Evolutionary conservation across 2,797 vertebrate genomes (phyloP).

Genomic region (Macroramphosus scolopax): DNA sequence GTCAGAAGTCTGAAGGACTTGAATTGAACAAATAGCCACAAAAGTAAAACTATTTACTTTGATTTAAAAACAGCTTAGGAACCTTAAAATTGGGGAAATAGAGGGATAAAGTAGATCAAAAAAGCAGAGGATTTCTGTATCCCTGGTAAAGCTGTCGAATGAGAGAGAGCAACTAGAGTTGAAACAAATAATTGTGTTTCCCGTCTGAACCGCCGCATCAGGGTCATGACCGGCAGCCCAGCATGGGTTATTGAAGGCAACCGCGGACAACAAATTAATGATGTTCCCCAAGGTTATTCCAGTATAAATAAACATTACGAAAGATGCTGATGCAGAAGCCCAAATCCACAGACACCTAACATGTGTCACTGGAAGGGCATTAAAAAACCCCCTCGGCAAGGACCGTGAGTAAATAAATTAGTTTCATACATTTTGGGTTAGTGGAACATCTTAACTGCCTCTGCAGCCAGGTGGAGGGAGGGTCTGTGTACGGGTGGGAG

Average conservation of each 20-base stretch:
- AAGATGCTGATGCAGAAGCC: constrained; percentile 54
- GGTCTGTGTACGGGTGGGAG: constrained; percentile 43
- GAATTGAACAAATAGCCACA: constrained; percentile 38
- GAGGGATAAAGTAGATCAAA: too few species aligned
- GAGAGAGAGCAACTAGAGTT: constrained; percentile 22
- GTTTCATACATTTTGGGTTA: constrained; percentile 39
- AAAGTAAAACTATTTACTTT: constrained; percentile 12
- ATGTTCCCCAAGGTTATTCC: constrained; percentile 68
- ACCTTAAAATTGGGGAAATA: too few species aligned
- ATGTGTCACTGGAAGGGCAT: constrained; percentile 24
- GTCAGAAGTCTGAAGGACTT: constrained; percentile 18
- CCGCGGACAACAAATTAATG: constrained; percentile 69
- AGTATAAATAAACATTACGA: constrained; percentile 68
- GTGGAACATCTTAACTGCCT: constrained; percentile 36
- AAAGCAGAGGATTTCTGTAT: too few species aligned
- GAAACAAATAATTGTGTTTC: constrained; percentile 35
- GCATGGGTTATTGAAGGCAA: constrained; percentile 54
- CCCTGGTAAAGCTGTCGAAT: too few species aligned
- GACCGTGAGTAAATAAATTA: constrained; percentile 39
- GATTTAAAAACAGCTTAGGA: constrained; percentile 6
- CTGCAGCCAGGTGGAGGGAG: constrained; percentile 42
- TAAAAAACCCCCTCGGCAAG: constrained; percentile 44
- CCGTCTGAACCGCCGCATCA: constrained; percentile 34
- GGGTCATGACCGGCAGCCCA: constrained; percentile 49
- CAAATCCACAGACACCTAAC: constrained; percentile 39